Base-by-base conservation (phyloP, 2,797 vertebrate species). In the Argya squamiceps region DNA sequence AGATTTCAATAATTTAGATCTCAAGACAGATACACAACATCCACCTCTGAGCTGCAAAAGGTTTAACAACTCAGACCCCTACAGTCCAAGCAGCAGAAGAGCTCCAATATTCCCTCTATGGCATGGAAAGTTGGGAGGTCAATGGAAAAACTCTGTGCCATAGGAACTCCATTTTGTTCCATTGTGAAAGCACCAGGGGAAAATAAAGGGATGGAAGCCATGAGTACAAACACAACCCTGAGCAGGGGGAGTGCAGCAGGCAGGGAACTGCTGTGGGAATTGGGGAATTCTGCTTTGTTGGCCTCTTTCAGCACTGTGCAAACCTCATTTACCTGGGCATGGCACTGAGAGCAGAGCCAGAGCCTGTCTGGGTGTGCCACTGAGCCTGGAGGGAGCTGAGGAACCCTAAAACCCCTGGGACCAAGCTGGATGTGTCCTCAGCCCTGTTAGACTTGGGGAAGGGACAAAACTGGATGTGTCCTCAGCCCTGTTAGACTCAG, bases 91-190 rank as follows among this genome's bases (percentile, higher is more conserved):
- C 49, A 88, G 81, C 52, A 91, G 88, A 89, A 81, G 77, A 88
- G 44, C 85, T 74, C 43, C 73, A 92, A 12, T 3, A 43, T 77
- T 87, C 77, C 88, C 2, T 2, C 65, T 6, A n/a, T 46, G 94
- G 67, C 92, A 76, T 7, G 24, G 89, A 92, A 95, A 96, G 52
- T 50, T 94, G 81, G 93, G 62, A 85, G 50, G 63, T 43, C 60
- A 36, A 0, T 69, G 87, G 64, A 76, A 94, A 94, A 92, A 69
- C 9, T 44, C n/a, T 2, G 73, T 69, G 89, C 89, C 76, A 65
- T 9, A 84, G 76, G 59, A 93, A 73, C 59, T 88, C 39, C n/a
- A 26, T 55, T 73, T 84, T 79, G 71, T 83, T 92, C 93, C 78
- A 16, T 10, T 86, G 71, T 88, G 85, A 86, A 96, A 86, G 32